These are phyloP conservation scores for Oxystoma pomonae DNA, from an alignment of 2,888 invertebrate species.

Conservation along the genomic window DNA sequence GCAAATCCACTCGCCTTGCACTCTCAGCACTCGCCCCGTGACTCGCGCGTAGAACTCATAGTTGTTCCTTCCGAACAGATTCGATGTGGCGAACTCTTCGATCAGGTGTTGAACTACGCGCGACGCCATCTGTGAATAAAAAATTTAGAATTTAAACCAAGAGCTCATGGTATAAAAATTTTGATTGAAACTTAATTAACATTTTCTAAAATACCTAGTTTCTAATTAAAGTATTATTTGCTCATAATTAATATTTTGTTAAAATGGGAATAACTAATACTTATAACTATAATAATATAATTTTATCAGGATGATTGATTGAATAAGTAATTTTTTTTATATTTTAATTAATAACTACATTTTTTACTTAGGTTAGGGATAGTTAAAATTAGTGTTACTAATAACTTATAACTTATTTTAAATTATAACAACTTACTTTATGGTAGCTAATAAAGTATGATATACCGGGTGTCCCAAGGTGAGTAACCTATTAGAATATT, in stretches of 20 bases:
- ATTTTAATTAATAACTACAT: no score
- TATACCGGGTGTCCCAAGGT: no score
- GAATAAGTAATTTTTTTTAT: no score
- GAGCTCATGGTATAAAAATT: not conserved
- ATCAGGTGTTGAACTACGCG: constrained; percentile 96
- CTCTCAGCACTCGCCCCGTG: constrained; percentile 86
- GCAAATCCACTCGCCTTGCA: constrained; percentile 94
- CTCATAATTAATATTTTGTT: not conserved
- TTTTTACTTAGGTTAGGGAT: no score
- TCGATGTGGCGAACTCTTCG: constrained; percentile 93
- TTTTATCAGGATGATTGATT: no score
- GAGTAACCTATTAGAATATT: no score
- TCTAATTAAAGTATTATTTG: no score
- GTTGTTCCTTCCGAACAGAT: constrained; percentile 90
- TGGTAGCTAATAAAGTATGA: no score
- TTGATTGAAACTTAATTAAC: not conserved
- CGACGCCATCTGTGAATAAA: constrained; percentile 74
- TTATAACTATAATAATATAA: not conserved
- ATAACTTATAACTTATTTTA: no score
- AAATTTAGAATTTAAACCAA: constrained; percentile 3
- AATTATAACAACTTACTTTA: no score
- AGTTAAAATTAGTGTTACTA: no score
- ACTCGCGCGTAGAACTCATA: constrained; percentile 95
- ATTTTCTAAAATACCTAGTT: no score
- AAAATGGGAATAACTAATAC: not conserved